Evolutionary conservation across 2,113 vertebrate species (phyloP).

Genomic region (Sisor rabdophorus): DNA sequence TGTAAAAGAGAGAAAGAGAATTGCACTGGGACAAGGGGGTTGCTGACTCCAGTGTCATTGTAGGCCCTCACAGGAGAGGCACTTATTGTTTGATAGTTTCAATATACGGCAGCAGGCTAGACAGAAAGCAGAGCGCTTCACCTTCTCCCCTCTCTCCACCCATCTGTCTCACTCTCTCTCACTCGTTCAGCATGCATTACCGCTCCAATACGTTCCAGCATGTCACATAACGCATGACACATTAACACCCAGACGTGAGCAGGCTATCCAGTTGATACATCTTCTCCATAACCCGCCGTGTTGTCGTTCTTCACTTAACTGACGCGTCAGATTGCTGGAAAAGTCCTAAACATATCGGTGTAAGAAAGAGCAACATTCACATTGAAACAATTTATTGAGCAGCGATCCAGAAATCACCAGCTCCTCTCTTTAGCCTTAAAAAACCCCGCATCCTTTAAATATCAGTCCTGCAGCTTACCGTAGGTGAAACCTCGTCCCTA

Average conservation of each 20-base stretch:
- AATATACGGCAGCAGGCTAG: slow-evolving; percentile 58
- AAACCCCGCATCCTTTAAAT: not conserved
- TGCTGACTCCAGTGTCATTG: slow-evolving; percentile 67
- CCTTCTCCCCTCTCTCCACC: slow-evolving; percentile 31
- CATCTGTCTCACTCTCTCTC: slow-evolving; percentile 43
- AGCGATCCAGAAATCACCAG: not conserved
- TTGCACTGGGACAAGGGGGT: slow-evolving; percentile 67
- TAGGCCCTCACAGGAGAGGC: slow-evolving; percentile 57
- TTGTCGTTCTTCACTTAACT: slow-evolving; percentile 3
- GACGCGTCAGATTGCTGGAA: not conserved
- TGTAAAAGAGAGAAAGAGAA: slow-evolving; percentile 62
- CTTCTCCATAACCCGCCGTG: not conserved
- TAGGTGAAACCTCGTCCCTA: not conserved
- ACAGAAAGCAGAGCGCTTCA: slow-evolving; percentile 9
- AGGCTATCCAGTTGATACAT: slow-evolving; percentile 1
- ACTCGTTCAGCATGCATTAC: slow-evolving; percentile 24
- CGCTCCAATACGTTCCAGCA: slow-evolving; percentile 1
- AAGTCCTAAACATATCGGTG: not conserved
- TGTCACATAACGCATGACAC: not conserved
- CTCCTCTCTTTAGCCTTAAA: not conserved
- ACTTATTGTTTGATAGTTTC: slow-evolving; percentile 75
- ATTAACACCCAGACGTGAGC: not conserved
- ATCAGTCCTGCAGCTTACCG: not conserved
- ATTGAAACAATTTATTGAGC: not conserved
- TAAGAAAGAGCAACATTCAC: not conserved